Percentiles rank a stretch among this genome's conserved stretches.
Evolutionary conservation across 1,140 invertebrate genomes (phyloP).

Genomic region (Calephelis nemesis): DNA sequence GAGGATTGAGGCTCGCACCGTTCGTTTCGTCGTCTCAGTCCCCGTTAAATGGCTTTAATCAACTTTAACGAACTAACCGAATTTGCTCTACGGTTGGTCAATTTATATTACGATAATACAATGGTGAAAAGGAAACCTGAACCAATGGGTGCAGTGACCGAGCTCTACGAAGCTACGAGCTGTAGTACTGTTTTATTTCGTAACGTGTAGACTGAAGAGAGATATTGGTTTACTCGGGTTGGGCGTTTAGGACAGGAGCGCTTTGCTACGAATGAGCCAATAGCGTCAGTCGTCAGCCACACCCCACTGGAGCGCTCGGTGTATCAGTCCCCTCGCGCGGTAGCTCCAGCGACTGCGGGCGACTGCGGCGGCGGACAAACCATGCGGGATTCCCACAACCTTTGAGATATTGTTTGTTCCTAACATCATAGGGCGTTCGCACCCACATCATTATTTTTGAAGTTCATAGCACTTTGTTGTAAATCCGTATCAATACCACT

Average conservation of each 20-base stretch:
- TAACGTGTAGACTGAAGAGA: constrained; percentile 46
- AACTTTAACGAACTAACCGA: constrained; percentile 80
- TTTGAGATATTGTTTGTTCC: constrained; percentile 63
- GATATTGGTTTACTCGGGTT: constrained; percentile 44
- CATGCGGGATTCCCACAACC: constrained; percentile 75
- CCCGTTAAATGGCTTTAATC: constrained; percentile 80
- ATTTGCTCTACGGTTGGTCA: constrained; percentile 79
- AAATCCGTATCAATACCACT: constrained; percentile 69
- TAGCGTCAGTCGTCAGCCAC: constrained; percentile 46
- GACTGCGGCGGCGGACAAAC: constrained; percentile 38
- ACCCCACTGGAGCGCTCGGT: constrained; percentile 40
- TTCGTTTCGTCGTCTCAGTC: constrained; percentile 69
- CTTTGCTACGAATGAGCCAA: constrained; percentile 42
- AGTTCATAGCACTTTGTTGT: constrained; percentile 62
- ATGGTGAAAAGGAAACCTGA: constrained; percentile 39
- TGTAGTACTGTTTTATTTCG: constrained; percentile 49
- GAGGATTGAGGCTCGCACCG: constrained; percentile 71
- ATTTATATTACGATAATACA: constrained; percentile 80
- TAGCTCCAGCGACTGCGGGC: constrained; percentile 36
- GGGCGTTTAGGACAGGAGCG: constrained; percentile 52
- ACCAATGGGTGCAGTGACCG: constrained; percentile 61
- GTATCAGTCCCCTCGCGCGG: constrained; percentile 32
- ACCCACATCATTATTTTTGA: constrained; percentile 75
- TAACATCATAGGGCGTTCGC: constrained; percentile 56
- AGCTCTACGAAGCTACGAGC: constrained; percentile 30